Percentiles rank a stretch among this genome's conserved stretches.
These are phyloP conservation scores for Adoxophyes honmai DNA, from an alignment of 1,140 invertebrate genomes.

Conservation along the genomic window DNA sequence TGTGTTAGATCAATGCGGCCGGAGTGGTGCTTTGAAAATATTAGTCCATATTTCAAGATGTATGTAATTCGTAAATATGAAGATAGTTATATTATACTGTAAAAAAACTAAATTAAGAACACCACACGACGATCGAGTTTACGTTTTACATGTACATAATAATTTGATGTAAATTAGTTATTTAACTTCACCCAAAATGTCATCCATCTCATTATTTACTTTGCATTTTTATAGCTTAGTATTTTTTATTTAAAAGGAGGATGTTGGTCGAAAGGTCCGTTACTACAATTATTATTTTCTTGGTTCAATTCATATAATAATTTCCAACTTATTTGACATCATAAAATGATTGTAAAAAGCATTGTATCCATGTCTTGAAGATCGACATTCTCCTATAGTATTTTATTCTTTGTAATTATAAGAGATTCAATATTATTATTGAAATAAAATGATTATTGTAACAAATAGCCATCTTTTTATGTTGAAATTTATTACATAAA, in stretches of 20 bases:
- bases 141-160: conserved; percentile 21
- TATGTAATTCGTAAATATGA: conserved; percentile 15
- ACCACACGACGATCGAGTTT: conserved; percentile 6
- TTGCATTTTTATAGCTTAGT: conserved; percentile 63
- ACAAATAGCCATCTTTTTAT: conserved; percentile 44
- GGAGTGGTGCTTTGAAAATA: conserved; percentile 53
- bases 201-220: conserved; percentile 44
- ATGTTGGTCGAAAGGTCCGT: conserved; percentile 19
- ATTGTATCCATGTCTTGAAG: conserved; percentile 1
- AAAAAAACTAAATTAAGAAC: conserved; percentile 14
- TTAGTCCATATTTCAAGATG: conserved; percentile 39
- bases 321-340: not conserved
- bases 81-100: conserved; percentile 14
- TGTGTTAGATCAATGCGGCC: conserved; percentile 46
- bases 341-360: conserved; percentile 2
- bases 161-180: conserved; percentile 26
- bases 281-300: conserved; percentile 43
- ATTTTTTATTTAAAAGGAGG: conserved; percentile 38
- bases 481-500: conserved; percentile 44
- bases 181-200: conserved; percentile 34
- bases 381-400: conserved; percentile 17
- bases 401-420: conserved; percentile 44
- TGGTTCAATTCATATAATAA: too few species aligned
- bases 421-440: conserved; percentile 41
- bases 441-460: conserved; percentile 33